A percentile compares a stretch with the other conserved stretches of the same genome.
phyloP scores from a whole-genome alignment of 2,797 vertebrate species.

The Leptoclinus maculatus region DNA sequence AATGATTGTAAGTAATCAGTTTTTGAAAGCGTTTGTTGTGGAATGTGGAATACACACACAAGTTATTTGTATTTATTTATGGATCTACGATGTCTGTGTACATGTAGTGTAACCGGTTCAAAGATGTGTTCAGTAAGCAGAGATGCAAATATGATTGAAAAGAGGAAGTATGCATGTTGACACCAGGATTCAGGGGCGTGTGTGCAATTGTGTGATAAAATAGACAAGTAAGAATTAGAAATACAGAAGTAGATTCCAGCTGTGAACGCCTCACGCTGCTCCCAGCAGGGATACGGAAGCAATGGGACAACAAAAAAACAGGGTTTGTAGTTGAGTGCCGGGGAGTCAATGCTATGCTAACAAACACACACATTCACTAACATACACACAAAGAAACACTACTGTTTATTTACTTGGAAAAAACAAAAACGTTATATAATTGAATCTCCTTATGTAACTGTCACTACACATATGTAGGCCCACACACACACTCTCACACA shows the following conservation, averaged over 20 bases:
- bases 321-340: constrained; percentile 39
- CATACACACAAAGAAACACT: constrained; percentile 14
- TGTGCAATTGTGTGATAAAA: background rate
- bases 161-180: constrained; percentile 35
- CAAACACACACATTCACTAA: background rate
- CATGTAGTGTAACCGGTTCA: background rate
- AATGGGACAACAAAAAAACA: constrained; percentile 6
- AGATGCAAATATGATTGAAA: constrained; percentile 43
- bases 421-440: constrained; percentile 74
- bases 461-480: constrained; percentile 33
- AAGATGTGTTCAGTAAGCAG: constrained; percentile 10
- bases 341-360: background rate
- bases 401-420: constrained; percentile 52
- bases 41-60: too few species aligned
- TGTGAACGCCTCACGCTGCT: constrained; percentile 37
- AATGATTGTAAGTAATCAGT: too few species aligned
- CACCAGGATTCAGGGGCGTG: constrained; percentile 9
- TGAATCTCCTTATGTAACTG: constrained; percentile 81
- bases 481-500: constrained; percentile 35
- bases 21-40: too few species aligned
- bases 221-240: background rate
- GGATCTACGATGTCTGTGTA: background rate
- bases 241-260: background rate
- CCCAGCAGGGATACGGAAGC: constrained; percentile 29
- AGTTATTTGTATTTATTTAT: too few species aligned